Conservation (phyloP, 2,113 vertebrate genomes). For the Illadopsis cleaveri region DNA sequence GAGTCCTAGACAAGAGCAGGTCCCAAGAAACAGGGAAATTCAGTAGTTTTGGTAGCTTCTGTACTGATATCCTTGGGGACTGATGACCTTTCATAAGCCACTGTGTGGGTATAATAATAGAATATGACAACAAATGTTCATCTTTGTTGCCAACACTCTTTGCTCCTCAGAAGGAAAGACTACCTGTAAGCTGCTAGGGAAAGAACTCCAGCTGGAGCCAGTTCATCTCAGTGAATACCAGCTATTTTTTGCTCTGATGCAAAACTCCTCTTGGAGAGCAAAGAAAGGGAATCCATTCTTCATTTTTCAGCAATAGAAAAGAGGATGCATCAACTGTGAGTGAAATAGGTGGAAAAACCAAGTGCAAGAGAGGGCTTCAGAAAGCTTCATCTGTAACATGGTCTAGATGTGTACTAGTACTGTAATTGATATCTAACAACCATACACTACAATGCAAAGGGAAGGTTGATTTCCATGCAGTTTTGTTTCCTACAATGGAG, state of each 20-base stretch:
- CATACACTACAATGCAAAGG: not conserved
- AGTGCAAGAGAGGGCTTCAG: not conserved
- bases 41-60: not conserved
- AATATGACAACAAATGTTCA: not conserved
- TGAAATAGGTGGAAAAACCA: not conserved
- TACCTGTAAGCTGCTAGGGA: not conserved
- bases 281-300: not conserved
- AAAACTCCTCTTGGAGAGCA: not conserved
- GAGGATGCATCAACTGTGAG: not conserved
- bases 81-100: not conserved
- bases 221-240: not conserved
- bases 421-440: not conserved
- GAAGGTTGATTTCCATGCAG: not conserved
- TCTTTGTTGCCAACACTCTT: not conserved
- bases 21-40: not conserved
- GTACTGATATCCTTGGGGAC: not conserved
- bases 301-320: not conserved
- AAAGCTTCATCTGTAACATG: not conserved
- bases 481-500: not conserved
- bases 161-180: not conserved
- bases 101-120: not conserved
- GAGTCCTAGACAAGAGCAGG: not conserved
- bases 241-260: not conserved
- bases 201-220: not conserved
- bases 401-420: not conserved